A percentile compares a stretch with the other conserved stretches of the same genome.
phyloP scores from a whole-genome alignment of 2,888 invertebrate genomes.

The Cataglyphis albicans region DNA sequence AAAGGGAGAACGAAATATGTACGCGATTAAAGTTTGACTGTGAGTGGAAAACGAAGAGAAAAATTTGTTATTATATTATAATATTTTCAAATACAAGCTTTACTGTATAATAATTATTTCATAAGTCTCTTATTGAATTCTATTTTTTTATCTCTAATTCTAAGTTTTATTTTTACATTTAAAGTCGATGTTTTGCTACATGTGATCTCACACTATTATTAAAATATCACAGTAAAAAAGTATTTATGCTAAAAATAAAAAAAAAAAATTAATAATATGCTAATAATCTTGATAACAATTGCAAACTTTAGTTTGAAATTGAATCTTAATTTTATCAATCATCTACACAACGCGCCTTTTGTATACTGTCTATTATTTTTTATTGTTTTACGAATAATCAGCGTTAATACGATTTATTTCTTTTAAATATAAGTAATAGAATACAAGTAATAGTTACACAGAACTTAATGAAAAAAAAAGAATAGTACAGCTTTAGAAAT shows the following conservation, averaged over 20 bases:
- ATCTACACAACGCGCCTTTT: not conserved
- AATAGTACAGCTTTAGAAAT: not conserved
- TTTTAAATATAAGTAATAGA: not conserved
- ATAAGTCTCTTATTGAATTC: not conserved
- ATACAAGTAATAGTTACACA: not conserved
- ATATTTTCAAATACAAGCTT: not conserved
- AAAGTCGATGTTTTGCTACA: not conserved
- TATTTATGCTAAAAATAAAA: not conserved
- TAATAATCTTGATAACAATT: not conserved
- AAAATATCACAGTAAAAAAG: not conserved
- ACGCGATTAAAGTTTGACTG: not conserved
- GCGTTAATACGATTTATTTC: not conserved
- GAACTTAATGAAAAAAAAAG: not conserved
- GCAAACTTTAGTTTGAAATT: not conserved
- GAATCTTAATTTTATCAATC: not conserved
- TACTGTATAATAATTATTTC: not conserved
- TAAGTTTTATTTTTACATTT: not conserved
- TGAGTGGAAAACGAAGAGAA: not conserved
- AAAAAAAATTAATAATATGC: not conserved
- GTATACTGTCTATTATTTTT: not conserved
- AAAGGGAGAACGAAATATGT: not conserved
- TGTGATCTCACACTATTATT: not conserved
- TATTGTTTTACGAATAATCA: not conserved
- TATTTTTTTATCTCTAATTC: slow-evolving; percentile 13
- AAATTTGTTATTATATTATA: not conserved